Conservation (phyloP, 2,888 invertebrate species). For the Campaea margaritaria region DNA sequence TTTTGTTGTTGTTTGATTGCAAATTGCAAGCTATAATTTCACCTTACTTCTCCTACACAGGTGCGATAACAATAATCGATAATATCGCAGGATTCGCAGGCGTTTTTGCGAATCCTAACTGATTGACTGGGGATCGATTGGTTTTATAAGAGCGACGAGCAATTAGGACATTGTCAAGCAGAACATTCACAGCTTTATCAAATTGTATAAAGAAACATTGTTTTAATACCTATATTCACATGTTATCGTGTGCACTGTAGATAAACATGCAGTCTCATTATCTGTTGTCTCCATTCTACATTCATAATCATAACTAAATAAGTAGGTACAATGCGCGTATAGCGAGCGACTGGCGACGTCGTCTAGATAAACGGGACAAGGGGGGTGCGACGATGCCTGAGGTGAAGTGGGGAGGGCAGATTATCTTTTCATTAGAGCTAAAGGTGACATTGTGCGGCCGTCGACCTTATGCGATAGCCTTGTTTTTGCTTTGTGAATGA, state of each 20-base stretch:
- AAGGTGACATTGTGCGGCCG: slow-evolving; percentile 80
- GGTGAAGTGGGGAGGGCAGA: slow-evolving; percentile 45
- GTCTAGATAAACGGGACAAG: slow-evolving; percentile 13
- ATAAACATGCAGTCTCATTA: slow-evolving; percentile 25
- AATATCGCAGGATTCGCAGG: no score
- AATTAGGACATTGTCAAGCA: no score
- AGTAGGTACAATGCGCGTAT: background rate
- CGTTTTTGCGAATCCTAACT: no score
- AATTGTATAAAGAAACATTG: background rate
- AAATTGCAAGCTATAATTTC: no score
- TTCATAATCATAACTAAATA: background rate
- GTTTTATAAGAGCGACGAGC: no score
- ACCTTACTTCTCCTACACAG: no score
- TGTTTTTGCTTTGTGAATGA: slow-evolving; percentile 49
- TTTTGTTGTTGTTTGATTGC: no score
- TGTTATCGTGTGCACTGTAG: background rate
- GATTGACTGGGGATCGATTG: no score
- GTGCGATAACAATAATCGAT: no score
- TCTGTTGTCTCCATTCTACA: slow-evolving; percentile 14
- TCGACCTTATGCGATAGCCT: slow-evolving; percentile 61
- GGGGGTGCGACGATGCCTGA: slow-evolving; percentile 16
- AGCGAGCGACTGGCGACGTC: slow-evolving; percentile 2
- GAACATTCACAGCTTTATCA: no score
- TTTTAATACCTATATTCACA: background rate
- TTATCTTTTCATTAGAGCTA: slow-evolving; percentile 64